These are phyloP conservation scores for Sycophila texana DNA, from an alignment of 2,888 invertebrate genomes.

Conservation along the genomic window DNA sequence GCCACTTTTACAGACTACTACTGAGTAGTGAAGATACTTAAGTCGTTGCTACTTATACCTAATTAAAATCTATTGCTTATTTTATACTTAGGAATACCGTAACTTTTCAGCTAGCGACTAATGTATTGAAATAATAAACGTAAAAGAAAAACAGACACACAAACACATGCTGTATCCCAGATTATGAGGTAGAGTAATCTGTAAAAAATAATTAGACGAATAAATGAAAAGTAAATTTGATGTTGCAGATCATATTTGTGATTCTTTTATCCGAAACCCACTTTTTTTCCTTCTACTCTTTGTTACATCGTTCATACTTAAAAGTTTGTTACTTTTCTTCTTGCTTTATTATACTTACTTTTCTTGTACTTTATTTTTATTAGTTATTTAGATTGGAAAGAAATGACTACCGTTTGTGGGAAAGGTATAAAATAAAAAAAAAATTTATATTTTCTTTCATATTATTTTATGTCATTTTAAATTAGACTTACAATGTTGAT, in stretches of 20 bases:
- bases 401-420: too few species aligned
- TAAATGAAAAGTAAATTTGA: constrained; percentile 75
- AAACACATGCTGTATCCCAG: constrained; percentile 72
- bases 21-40: constrained; percentile 68
- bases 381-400: too few species aligned
- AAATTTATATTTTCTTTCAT: neutral
- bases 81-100: constrained; percentile 74
- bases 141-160: constrained; percentile 50
- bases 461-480: constrained; percentile 7
- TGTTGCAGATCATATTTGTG: constrained; percentile 60
- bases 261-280: neutral
- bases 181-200: constrained; percentile 73
- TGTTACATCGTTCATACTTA: too few species aligned
- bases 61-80: constrained; percentile 74
- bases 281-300: neutral
- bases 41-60: constrained; percentile 73
- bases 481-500: constrained; percentile 19
- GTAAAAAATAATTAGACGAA: constrained; percentile 74
- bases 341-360: too few species aligned
- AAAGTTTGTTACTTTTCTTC: too few species aligned
- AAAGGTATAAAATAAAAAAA: neutral
- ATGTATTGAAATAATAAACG: constrained; percentile 68
- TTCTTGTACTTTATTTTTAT: too few species aligned
- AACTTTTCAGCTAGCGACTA: constrained; percentile 71
- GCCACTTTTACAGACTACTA: constrained; percentile 67